Evolutionary conservation across 1,140 invertebrate species (phyloP).

Genomic region (Cryptotermes secundus): DNA sequence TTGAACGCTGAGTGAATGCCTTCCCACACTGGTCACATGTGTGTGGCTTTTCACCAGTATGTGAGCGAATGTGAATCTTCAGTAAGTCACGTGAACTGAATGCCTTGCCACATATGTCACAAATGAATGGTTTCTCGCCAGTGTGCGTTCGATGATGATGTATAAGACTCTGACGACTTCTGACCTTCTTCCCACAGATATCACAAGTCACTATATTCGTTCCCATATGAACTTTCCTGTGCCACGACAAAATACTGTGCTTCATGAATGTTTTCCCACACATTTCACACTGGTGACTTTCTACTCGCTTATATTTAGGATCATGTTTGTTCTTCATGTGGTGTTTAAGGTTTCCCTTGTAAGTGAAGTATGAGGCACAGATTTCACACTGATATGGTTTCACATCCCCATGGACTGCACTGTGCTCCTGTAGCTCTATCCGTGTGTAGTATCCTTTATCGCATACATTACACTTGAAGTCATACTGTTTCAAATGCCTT

Average conservation of each 20-base stretch:
- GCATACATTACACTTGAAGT: constrained; percentile 50
- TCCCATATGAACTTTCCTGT: constrained; percentile 51
- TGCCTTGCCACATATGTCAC: constrained; percentile 51
- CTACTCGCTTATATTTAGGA: constrained; percentile 47
- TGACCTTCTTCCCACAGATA: constrained; percentile 51
- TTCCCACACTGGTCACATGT: constrained; percentile 64
- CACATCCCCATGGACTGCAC: constrained; percentile 39
- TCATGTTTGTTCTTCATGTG: constrained; percentile 43
- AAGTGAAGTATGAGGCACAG: constrained; percentile 58
- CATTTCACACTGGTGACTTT: constrained; percentile 64
- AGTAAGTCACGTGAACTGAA: constrained; percentile 58
- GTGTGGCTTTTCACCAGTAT: constrained; percentile 56
- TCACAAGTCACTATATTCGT: constrained; percentile 51
- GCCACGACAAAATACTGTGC: constrained; percentile 59
- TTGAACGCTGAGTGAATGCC: constrained; percentile 76
- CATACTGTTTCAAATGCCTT: constrained; percentile 27
- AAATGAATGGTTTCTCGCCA: constrained; percentile 68
- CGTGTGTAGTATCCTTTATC: constrained; percentile 46
- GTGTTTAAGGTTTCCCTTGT: constrained; percentile 46
- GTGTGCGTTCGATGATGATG: constrained; percentile 64
- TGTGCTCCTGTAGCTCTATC: constrained; percentile 24
- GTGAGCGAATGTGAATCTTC: constrained; percentile 57
- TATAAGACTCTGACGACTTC: constrained; percentile 56
- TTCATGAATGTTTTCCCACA: constrained; percentile 67
- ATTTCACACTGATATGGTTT: constrained; percentile 62